phyloP scores from a whole-genome alignment of 2,797 vertebrate species.

The Nyctalus aviator region DNA sequence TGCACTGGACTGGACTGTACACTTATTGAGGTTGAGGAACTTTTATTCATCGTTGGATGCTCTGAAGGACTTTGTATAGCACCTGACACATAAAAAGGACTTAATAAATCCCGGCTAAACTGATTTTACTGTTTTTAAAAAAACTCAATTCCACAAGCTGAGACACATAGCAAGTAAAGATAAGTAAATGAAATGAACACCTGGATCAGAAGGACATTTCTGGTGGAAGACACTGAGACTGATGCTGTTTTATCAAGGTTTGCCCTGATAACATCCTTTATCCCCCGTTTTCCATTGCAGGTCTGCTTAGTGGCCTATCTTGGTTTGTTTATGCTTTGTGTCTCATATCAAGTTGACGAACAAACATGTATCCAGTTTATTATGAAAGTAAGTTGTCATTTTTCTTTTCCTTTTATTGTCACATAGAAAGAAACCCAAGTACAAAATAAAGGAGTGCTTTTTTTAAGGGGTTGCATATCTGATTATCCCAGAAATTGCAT shows the following conservation, averaged over 20 bases:
- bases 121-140: constrained; percentile 33
- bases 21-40: background rate
- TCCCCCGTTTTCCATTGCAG: constrained; percentile 84
- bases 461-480: constrained; percentile 31
- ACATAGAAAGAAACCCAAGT: constrained; percentile 39
- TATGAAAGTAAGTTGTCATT: constrained; percentile 91
- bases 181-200: constrained; percentile 10
- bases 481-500: constrained; percentile 59
- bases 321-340: constrained; percentile 94
- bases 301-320: constrained; percentile 93
- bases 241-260: background rate
- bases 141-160: background rate
- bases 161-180: background rate
- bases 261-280: background rate
- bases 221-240: background rate
- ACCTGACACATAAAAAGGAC: background rate
- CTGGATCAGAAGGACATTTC: background rate
- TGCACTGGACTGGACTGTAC: background rate
- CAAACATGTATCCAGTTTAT: constrained; percentile 93
- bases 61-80: background rate
- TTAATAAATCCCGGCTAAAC: background rate
- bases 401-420: constrained; percentile 28
- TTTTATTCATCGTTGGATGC: background rate
- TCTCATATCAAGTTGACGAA: constrained; percentile 95
- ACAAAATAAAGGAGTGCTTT: constrained; percentile 24